phyloP scores from a whole-genome alignment of 1,140 invertebrate species.

The Phthorimaea operculella region DNA sequence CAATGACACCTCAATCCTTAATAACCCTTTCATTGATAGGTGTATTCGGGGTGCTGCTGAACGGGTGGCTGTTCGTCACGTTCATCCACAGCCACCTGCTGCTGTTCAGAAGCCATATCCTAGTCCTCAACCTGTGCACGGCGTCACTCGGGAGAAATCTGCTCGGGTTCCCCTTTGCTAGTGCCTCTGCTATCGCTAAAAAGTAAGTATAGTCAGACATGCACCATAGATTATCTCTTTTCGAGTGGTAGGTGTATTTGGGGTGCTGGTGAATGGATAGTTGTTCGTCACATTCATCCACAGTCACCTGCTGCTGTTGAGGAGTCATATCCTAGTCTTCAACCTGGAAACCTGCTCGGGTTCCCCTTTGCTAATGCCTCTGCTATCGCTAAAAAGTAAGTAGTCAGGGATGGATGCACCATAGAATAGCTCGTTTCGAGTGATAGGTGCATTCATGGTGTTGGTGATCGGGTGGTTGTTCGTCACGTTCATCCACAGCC shows the following conservation, averaged over 20 bases:
- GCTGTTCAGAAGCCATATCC: conserved; percentile 60
- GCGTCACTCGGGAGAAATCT: conserved; percentile 61
- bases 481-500: conserved; percentile 65
- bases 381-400: conserved; percentile 63
- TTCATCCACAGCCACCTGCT: conserved; percentile 66
- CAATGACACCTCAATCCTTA: too few species aligned
- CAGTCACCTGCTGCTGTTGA: conserved; percentile 62
- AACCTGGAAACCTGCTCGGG: conserved; percentile 63
- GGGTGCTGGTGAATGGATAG: conserved; percentile 66
- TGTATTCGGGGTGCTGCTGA: conserved; percentile 63
- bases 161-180: conserved; percentile 64
- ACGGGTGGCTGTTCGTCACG: conserved; percentile 64
- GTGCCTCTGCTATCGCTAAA: conserved; percentile 64
- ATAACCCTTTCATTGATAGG: conserved; percentile 34
- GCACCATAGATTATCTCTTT: too few species aligned
- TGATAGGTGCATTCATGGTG: conserved; percentile 62
- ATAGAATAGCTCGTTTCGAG: too few species aligned
- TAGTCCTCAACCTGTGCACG: conserved; percentile 64
- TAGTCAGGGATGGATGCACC: too few species aligned
- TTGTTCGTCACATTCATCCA: conserved; percentile 64
- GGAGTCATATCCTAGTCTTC: conserved; percentile 62
- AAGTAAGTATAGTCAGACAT: too few species aligned
- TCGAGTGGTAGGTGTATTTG: conserved; percentile 65
- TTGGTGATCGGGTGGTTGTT: conserved; percentile 66
- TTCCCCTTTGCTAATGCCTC: conserved; percentile 66